Conservation (phyloP, 2,797 vertebrate species). For the Agapornis canus region DNA sequence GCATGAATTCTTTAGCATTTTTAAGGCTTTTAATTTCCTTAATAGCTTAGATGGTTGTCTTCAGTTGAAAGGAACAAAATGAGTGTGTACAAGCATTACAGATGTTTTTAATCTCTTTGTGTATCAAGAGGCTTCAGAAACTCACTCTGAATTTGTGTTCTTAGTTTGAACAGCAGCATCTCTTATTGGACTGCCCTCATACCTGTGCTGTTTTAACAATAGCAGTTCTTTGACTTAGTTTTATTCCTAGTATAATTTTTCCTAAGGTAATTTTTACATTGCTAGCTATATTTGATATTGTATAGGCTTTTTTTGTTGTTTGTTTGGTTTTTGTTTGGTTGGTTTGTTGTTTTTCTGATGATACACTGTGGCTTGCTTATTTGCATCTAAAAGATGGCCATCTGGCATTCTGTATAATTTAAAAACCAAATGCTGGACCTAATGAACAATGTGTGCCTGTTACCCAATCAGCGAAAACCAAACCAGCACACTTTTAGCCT, state of each 20-base stretch:
- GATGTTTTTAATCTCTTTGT: background rate
- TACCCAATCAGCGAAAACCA: background rate
- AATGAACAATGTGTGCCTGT: background rate
- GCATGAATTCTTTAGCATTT: background rate
- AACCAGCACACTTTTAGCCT: background rate
- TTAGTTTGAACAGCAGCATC: background rate
- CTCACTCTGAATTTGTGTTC: background rate
- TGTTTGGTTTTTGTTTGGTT: background rate
- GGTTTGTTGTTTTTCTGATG: background rate
- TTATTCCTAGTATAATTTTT: background rate
- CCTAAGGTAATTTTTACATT: background rate
- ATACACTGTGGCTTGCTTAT: background rate
- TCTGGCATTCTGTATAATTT: background rate
- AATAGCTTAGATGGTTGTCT: background rate
- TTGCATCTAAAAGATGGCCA: background rate
- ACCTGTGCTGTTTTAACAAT: background rate
- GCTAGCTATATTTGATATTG: background rate
- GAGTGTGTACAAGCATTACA: background rate
- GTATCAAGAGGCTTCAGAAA: background rate
- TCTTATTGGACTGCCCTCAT: background rate
- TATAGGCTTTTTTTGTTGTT: background rate
- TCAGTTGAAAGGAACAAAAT: background rate
- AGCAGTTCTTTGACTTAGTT: background rate
- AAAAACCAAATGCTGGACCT: background rate
- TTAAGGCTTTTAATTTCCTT: background rate